Conservation (phyloP, 2,113 vertebrate species). For the Macquaria australasica region DNA sequence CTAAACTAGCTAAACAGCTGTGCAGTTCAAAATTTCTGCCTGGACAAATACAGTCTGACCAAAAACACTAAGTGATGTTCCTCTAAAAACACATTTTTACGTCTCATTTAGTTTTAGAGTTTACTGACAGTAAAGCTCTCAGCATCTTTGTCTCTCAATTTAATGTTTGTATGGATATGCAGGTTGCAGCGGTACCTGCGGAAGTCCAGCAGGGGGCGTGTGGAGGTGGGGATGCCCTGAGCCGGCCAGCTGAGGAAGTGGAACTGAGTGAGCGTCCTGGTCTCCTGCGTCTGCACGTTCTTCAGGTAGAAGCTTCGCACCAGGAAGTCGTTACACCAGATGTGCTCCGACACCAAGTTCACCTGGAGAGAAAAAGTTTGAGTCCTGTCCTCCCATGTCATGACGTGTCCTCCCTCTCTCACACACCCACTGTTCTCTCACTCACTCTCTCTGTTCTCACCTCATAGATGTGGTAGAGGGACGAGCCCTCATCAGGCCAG, state of each 20-base stretch:
- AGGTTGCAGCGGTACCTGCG: constrained; percentile 88
- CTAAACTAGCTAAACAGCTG: too few species aligned
- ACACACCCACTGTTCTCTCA: neutral
- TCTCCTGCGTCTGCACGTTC: constrained; percentile 97
- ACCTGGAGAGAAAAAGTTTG: constrained; percentile 82
- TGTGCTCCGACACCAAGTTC: constrained; percentile 98
- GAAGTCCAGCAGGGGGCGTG: constrained; percentile 96
- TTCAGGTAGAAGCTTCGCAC: constrained; percentile 99
- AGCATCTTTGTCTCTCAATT: too few species aligned
- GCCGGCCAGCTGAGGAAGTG: constrained; percentile 99
- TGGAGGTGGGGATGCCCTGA: constrained; percentile 93
- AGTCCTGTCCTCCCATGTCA: too few species aligned
- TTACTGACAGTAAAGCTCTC: too few species aligned
- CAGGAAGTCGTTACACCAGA: constrained; percentile 99
- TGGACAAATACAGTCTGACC: too few species aligned
- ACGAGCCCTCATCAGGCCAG: constrained; percentile 98
- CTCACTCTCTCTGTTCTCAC: constrained; percentile 64
- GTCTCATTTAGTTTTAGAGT: too few species aligned
- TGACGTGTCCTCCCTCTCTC: too few species aligned
- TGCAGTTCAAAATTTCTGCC: too few species aligned
- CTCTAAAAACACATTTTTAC: too few species aligned
- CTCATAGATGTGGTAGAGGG: constrained; percentile 99
- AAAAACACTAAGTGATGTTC: too few species aligned
- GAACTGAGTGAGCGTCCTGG: constrained; percentile 97
- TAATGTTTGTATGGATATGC: too few species aligned